phyloP scores from a whole-genome alignment of 2,797 vertebrate species.

The Pterois miles region DNA sequence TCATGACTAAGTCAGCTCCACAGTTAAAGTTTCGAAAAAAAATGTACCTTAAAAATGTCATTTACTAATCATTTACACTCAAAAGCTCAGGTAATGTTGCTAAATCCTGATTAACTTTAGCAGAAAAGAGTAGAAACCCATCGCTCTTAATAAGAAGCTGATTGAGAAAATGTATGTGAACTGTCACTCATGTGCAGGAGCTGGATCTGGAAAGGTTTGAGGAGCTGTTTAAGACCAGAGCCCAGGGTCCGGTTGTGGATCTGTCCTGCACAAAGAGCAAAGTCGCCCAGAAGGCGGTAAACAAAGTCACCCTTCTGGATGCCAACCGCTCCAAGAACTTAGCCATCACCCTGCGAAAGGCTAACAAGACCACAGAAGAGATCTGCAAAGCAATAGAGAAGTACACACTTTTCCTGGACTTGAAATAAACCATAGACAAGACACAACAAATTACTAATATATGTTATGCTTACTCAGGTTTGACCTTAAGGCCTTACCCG shows the following conservation, averaged over 20 bases:
- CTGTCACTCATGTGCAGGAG: conserved; percentile 80
- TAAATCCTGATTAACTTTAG: background rate
- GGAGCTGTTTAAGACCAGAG: conserved; percentile 97
- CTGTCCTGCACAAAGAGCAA: conserved; percentile 90
- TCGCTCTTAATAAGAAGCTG: background rate
- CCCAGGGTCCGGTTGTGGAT: conserved; percentile 93
- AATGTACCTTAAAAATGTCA: too few relatives aligned
- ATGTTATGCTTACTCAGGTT: conserved; percentile 47
- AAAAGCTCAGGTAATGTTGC: background rate
- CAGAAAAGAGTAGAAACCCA: background rate
- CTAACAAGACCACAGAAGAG: conserved; percentile 90
- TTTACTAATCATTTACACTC: background rate
- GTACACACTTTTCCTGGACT: conserved; percentile 70
- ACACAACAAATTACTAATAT: background rate
- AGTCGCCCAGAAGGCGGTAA: conserved; percentile 87
- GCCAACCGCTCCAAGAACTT: conserved; percentile 97
- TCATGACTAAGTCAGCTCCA: background rate
- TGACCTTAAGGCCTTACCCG: conserved; percentile 91
- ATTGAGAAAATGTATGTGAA: background rate
- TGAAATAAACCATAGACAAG: background rate
- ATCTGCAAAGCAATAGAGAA: conserved; percentile 97
- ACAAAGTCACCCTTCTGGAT: conserved; percentile 94
- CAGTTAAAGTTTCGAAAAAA: background rate
- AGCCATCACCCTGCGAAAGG: conserved; percentile 96
- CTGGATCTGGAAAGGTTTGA: conserved; percentile 95